These are phyloP conservation scores for Alosa sapidissima DNA, from an alignment of 2,797 vertebrate genomes.

Conservation along the genomic window DNA sequence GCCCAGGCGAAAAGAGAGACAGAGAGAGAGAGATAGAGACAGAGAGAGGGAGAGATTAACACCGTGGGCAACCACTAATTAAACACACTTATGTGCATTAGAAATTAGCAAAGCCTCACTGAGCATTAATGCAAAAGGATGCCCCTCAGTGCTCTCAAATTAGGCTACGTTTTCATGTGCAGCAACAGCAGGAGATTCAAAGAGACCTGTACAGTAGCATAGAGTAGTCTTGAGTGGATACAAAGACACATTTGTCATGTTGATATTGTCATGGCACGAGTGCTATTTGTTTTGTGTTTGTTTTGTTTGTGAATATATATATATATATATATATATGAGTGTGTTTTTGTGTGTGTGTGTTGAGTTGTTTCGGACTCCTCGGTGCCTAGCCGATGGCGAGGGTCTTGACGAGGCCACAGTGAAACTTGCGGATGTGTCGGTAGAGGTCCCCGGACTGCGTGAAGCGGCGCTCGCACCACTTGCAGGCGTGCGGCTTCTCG, in stretches of 20 bases:
- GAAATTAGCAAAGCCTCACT: constrained; percentile 19
- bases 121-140: neutral
- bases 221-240: neutral
- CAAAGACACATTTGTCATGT: neutral
- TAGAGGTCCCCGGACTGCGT: constrained; percentile 98
- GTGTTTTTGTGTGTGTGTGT: neutral
- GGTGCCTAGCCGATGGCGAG: constrained; percentile 76
- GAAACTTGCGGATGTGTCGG: constrained; percentile 98
- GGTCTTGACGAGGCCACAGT: constrained; percentile 93
- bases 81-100: constrained; percentile 20
- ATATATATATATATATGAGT: neutral
- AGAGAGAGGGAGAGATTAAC: constrained; percentile 10
- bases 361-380: neutral
- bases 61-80: constrained; percentile 11
- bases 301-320: neutral
- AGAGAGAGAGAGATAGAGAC: neutral
- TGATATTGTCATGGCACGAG: constrained; percentile 1
- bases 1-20: neutral
- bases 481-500: constrained; percentile 97
- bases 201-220: constrained; percentile 21
- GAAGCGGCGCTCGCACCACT: constrained; percentile 97
- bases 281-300: neutral
- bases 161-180: neutral
- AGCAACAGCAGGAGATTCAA: constrained; percentile 6
- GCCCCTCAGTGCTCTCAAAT: constrained; percentile 5